Evolutionary conservation across 1,140 invertebrate species (phyloP).

Genomic region (Drosophila chauvacae): DNA sequence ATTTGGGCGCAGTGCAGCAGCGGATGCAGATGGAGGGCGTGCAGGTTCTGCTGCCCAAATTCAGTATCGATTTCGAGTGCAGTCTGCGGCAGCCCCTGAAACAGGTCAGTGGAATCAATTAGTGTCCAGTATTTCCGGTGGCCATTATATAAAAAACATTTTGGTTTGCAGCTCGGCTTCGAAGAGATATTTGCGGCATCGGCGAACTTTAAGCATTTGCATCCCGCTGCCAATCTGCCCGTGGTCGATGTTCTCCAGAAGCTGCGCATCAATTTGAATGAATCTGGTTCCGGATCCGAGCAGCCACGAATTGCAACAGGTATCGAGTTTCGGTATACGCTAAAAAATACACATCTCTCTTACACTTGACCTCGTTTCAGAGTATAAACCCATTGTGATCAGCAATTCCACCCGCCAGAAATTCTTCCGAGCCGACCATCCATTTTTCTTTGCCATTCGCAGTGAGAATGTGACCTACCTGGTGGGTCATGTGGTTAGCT

Average conservation of each 20-base stretch:
- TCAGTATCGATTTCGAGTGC: conserved; percentile 88
- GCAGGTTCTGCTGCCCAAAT: conserved; percentile 88
- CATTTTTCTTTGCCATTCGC: conserved; percentile 80
- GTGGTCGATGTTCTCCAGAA: conserved; percentile 73
- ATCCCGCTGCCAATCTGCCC: conserved; percentile 48
- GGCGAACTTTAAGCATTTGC: conserved; percentile 76
- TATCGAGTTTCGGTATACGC: conserved; percentile 1
- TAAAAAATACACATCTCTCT: background rate
- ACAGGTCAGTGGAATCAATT: conserved; percentile 51
- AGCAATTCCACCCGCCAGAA: conserved; percentile 80
- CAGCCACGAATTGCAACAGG: conserved; percentile 44
- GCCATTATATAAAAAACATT: background rate
- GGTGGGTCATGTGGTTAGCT: conserved; percentile 71
- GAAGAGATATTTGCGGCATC: conserved; percentile 58
- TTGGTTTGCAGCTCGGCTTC: conserved; percentile 60
- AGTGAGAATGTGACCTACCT: conserved; percentile 70
- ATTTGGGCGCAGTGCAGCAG: conserved; percentile 77
- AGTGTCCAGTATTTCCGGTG: background rate
- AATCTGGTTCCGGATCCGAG: conserved; percentile 71
- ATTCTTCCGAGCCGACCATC: conserved; percentile 82
- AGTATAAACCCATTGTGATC: conserved; percentile 79
- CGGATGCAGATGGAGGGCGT: conserved; percentile 83
- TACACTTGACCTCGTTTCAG: conserved; percentile 31
- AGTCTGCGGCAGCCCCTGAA: conserved; percentile 64
- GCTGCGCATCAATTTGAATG: conserved; percentile 67